Evolutionary conservation across 2,113 vertebrate genomes (phyloP).

Genomic region (Ibidorhyncha struthersii): DNA sequence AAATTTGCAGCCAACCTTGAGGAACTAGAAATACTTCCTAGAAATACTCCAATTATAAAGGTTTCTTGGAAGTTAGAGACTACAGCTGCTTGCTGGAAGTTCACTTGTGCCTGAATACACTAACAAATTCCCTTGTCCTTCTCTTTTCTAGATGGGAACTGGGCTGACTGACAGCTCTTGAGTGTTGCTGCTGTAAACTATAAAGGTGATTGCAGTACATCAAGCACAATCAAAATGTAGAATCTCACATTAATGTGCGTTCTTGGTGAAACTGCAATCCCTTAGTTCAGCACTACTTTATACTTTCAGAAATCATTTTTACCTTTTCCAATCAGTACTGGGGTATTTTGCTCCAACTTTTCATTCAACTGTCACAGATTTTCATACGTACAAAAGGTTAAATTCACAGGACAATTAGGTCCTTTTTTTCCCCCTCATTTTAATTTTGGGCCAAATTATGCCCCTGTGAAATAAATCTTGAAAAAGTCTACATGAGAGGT

Average conservation of each 20-base stretch:
- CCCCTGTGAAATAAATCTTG: neutral
- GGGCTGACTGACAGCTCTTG: neutral
- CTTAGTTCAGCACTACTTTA: neutral
- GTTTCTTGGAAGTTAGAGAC: neutral
- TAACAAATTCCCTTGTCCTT: neutral
- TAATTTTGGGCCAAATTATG: fast-evolving
- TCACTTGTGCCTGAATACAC: neutral
- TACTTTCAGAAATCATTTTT: neutral
- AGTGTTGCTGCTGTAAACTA: neutral
- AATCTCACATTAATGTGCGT: neutral
- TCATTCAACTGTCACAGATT: neutral
- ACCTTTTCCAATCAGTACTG: neutral
- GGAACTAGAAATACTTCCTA: neutral
- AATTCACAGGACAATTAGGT: neutral
- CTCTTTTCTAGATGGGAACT: neutral
- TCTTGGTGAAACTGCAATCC: neutral
- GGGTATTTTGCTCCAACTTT: neutral
- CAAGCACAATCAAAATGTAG: neutral
- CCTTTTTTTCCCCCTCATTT: neutral
- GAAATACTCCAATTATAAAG: neutral
- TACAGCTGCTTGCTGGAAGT: neutral
- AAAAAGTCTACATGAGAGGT: neutral
- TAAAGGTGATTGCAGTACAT: neutral
- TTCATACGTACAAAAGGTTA: neutral
- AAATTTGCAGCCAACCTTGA: neutral